Conservation (phyloP, 2,797 vertebrate genomes). For the Arctocebus calabarensis region DNA sequence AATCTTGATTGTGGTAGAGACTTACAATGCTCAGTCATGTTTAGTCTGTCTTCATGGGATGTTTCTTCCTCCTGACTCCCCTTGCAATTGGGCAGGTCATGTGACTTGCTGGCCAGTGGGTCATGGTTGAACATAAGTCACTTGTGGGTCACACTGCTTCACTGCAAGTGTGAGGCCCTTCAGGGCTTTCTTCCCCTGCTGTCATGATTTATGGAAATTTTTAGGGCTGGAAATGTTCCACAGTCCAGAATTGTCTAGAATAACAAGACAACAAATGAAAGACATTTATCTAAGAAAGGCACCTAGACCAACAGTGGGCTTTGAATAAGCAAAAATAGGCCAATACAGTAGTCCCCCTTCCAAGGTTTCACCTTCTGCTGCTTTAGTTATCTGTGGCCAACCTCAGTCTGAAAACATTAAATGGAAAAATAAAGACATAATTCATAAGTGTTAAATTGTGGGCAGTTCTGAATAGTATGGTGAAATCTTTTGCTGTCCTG, state of each 20-base stretch:
- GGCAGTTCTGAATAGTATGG: neutral
- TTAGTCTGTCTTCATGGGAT: neutral
- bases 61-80: neutral
- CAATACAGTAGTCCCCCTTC: neutral
- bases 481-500: neutral
- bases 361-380: neutral
- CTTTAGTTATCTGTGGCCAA: neutral
- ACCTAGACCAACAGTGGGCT: neutral
- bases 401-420: neutral
- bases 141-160: neutral
- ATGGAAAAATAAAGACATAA: neutral
- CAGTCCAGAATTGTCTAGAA: neutral
- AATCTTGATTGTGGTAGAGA: neutral
- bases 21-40: neutral
- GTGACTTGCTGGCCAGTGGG: neutral
- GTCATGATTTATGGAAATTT: slow-evolving; percentile 12
- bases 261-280: neutral
- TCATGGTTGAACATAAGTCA: neutral
- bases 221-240: slow-evolving; percentile 4
- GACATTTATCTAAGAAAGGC: neutral
- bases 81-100: neutral
- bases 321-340: slow-evolving; percentile 22
- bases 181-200: neutral
- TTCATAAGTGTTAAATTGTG: neutral
- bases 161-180: neutral